phyloP scores from a whole-genome alignment of 1,140 invertebrate species.

The Pseudomyrmex gracilis region DNA sequence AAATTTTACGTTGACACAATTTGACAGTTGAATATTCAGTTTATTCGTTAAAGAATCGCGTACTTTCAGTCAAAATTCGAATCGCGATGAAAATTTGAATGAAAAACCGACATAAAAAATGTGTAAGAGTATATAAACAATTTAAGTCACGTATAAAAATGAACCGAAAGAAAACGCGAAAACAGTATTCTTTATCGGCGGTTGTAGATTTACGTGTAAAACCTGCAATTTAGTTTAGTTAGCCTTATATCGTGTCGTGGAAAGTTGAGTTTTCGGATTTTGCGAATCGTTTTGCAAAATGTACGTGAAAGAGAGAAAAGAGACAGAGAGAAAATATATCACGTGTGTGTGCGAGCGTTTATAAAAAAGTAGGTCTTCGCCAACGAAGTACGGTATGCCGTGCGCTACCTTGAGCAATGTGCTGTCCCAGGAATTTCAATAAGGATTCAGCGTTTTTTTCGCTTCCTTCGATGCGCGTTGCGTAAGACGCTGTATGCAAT shows the following conservation, averaged over 20 bases:
- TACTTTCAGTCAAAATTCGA: no score
- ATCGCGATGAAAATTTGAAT: no score
- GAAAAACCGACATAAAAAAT: no score
- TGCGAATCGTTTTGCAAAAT: not conserved
- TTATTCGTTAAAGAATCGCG: no score
- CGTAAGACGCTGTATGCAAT: not conserved
- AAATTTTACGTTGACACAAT: no score
- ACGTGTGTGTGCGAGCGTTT: not conserved
- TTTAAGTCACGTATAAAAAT: not conserved
- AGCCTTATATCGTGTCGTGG: not conserved
- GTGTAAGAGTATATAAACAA: not conserved
- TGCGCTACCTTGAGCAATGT: constrained; percentile 28
- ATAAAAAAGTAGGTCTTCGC: constrained; percentile 43
- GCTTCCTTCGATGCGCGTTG: not conserved
- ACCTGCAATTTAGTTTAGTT: constrained; percentile 12
- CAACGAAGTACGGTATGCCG: not conserved
- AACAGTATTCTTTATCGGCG: not conserved
- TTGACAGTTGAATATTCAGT: no score
- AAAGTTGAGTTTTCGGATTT: constrained; percentile 21
- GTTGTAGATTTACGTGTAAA: not conserved
- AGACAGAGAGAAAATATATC: constrained; percentile 21
- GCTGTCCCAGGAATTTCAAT: constrained; percentile 38
- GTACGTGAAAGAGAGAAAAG: not conserved
- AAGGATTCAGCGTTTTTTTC: constrained; percentile 26
- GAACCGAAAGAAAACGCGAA: not conserved